These are phyloP conservation scores for Morpho achilles DNA, from an alignment of 2,888 invertebrate species.

Conservation along the genomic window DNA sequence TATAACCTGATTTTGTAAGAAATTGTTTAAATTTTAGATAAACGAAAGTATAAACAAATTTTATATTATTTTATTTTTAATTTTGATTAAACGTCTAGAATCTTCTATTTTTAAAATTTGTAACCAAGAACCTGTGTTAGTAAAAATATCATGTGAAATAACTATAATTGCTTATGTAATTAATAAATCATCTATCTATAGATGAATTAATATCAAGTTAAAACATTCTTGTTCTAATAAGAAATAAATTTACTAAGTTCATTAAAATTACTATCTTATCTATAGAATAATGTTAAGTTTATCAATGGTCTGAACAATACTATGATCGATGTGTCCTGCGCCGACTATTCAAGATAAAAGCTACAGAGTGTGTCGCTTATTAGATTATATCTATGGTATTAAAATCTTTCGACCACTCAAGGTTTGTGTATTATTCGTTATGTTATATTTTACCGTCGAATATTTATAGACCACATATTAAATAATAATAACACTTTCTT, in stretches of 20 bases:
- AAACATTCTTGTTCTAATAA: constrained; percentile 5
- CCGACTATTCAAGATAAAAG: constrained; percentile 31
- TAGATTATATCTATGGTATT: constrained; percentile 24
- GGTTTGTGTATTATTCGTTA: background rate
- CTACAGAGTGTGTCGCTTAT: constrained; percentile 22
- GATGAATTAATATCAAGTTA: background rate
- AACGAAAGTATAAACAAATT: too few species aligned
- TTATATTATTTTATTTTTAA: too few species aligned
- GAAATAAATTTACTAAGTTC: constrained; percentile 16
- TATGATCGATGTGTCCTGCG: constrained; percentile 60
- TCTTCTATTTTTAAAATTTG: too few species aligned
- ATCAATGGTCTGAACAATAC: constrained; percentile 65
- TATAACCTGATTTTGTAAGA: too few species aligned
- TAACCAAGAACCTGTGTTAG: too few species aligned
- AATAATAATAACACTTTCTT: too few species aligned
- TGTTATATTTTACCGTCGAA: background rate
- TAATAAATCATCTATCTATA: background rate
- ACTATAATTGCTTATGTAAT: background rate
- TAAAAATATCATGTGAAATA: too few species aligned
- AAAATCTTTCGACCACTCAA: constrained; percentile 19
- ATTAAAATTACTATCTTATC: constrained; percentile 42
- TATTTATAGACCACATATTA: too few species aligned
- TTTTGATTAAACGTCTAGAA: too few species aligned
- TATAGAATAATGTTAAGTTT: constrained; percentile 49
- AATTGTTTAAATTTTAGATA: too few species aligned